Evolutionary conservation across 2,797 vertebrate species (phyloP).

Genomic region (Pipistrellus pygmaeus): DNA sequence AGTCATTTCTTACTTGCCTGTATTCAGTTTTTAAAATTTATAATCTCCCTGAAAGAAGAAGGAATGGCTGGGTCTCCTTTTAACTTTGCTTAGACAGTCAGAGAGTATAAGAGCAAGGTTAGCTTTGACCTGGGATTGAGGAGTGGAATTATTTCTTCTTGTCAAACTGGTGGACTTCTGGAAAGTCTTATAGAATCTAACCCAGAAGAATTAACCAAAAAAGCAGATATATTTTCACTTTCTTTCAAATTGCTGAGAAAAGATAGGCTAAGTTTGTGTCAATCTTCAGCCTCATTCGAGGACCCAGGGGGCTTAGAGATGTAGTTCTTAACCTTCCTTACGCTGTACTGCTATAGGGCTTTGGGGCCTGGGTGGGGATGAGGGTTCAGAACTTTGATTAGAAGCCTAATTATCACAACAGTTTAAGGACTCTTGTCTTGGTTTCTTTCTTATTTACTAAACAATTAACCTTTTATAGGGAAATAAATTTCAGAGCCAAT

Average conservation of each 20-base stretch:
- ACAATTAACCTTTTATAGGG: neutral
- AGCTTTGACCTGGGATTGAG: neutral
- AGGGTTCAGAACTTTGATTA: neutral
- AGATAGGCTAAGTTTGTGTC: neutral
- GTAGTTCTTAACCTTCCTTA: constrained; percentile 31
- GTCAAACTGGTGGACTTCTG: neutral
- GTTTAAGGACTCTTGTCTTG: neutral
- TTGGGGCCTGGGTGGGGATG: neutral
- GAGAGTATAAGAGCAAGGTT: neutral
- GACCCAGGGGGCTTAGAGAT: neutral
- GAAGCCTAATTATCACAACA: neutral
- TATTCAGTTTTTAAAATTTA: neutral
- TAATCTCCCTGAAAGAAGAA: neutral
- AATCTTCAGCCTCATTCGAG: neutral
- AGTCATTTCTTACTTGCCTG: neutral
- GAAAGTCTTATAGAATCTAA: neutral
- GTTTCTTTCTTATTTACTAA: constrained; percentile 49
- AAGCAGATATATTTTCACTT: neutral
- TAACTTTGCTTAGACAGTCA: neutral
- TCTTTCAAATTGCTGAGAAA: neutral
- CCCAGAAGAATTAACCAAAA: constrained; percentile 8
- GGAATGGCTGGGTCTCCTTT: neutral
- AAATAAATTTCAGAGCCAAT: constrained; percentile 32
- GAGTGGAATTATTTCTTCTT: neutral
- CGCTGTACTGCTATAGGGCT: neutral